Evolutionary conservation across 2,797 vertebrate species (phyloP).

Genomic region (Borostomias antarcticus): DNA sequence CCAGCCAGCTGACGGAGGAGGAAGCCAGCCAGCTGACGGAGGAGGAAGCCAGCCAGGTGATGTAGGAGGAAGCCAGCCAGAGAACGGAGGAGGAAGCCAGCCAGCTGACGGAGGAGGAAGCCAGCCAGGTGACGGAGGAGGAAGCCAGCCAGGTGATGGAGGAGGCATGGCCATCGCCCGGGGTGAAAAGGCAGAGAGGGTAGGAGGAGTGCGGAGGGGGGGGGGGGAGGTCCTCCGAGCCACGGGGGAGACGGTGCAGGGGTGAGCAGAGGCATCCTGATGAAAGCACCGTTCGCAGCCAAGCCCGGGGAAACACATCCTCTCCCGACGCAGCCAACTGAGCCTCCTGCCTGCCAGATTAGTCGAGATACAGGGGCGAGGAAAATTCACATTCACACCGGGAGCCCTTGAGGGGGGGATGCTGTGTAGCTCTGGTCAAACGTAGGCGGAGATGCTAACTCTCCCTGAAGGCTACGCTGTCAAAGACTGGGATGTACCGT

Average conservation of each 20-base stretch:
- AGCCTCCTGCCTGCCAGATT: conserved; percentile 22
- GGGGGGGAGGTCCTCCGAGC: background rate
- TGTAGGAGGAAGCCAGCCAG: conserved; percentile 39
- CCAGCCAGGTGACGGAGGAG: conserved; percentile 49
- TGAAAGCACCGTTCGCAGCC: background rate
- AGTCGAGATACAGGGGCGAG: conserved; percentile 1
- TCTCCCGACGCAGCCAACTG: background rate
- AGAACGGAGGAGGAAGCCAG: conserved; percentile 46
- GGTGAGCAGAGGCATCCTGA: conserved; percentile 14
- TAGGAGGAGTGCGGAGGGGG: background rate
- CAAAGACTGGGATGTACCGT: too few relatives aligned
- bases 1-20: conserved; percentile 48
- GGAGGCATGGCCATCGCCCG: conserved; percentile 19
- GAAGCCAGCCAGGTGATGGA: conserved; percentile 48
- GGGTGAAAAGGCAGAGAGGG: conserved; percentile 24
- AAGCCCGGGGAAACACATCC: background rate
- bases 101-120: conserved; percentile 46
- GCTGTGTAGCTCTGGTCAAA: too few relatives aligned
- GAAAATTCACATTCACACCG: too few relatives aligned
- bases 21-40: conserved; percentile 48
- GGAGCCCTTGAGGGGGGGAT: too few relatives aligned
- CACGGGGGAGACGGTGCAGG: background rate
- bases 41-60: conserved; percentile 45
- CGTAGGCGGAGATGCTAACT: too few relatives aligned
- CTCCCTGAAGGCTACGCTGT: too few relatives aligned